phyloP scores from a whole-genome alignment of 37 sponge, comb jelly and placozoan species.

The Aplysina aerophoba region DNA sequence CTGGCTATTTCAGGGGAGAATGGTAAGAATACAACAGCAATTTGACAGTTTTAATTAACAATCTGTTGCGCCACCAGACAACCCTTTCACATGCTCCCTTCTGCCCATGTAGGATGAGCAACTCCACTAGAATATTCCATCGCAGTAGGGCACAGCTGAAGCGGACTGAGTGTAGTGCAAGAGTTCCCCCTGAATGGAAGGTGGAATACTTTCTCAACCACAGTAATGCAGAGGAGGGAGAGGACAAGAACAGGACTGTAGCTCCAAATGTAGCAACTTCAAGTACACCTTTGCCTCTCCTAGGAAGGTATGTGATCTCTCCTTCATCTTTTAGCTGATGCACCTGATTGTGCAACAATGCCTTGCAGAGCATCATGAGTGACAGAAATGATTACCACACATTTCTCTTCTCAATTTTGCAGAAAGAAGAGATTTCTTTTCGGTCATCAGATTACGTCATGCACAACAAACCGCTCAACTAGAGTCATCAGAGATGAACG shows the following conservation, averaged over 20 bases:
- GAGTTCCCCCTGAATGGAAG: not conserved
- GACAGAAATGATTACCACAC: too few species aligned
- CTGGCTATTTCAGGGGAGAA: constrained; percentile 9
- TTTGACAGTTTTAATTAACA: too few species aligned
- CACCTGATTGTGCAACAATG: too few species aligned
- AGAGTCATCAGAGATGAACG: constrained; percentile 1
- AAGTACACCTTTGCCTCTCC: too few species aligned
- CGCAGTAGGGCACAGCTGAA: not conserved
- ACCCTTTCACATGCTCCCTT: not conserved
- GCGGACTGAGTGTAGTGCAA: not conserved
- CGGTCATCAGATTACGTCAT: not conserved
- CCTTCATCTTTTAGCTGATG: too few species aligned
- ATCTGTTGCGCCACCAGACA: too few species aligned
- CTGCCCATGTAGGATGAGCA: not conserved
- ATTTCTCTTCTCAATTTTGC: not conserved
- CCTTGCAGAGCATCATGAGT: too few species aligned
- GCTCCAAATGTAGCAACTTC: too few species aligned
- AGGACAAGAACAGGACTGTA: not conserved
- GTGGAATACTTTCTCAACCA: not conserved
- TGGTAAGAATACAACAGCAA: not conserved
- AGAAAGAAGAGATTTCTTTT: not conserved
- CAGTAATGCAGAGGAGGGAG: not conserved
- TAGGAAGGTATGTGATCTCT: too few species aligned
- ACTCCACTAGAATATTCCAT: not conserved
- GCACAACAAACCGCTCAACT: not conserved